Conservation (phyloP, 2,888 invertebrate genomes). For the Folsomia manolachei region DNA sequence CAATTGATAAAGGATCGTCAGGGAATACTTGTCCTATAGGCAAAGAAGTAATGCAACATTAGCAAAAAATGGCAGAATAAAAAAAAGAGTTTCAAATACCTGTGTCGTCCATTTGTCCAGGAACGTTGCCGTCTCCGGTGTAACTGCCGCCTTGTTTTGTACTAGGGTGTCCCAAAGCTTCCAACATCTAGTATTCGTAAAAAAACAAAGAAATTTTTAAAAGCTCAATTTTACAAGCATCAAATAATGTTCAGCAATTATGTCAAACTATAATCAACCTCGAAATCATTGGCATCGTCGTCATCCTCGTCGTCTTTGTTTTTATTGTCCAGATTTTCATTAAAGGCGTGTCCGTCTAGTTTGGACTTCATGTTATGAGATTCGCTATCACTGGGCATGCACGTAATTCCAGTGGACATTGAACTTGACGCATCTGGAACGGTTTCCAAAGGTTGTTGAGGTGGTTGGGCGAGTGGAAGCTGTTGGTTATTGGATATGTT, state of each 20-base stretch:
- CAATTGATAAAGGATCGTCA: conserved; percentile 32
- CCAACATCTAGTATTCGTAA: not conserved
- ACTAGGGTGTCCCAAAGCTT: not conserved
- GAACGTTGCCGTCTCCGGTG: conserved; percentile 30
- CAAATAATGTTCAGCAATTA: too few relatives aligned
- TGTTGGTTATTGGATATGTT: not conserved
- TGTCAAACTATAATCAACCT: conserved; percentile 39
- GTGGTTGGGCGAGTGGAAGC: not conserved
- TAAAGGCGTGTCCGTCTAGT: not conserved
- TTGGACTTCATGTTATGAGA: not conserved
- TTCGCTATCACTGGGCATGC: not conserved
- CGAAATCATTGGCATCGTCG: conserved; percentile 48
- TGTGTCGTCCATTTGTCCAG: conserved; percentile 43
- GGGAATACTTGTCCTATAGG: conserved; percentile 38
- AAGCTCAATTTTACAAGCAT: not conserved
- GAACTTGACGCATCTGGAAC: conserved; percentile 20
- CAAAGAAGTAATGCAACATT: conserved; percentile 6
- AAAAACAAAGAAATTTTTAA: not conserved
- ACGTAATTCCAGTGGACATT: not conserved
- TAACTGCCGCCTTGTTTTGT: conserved; percentile 26
- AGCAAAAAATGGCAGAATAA: not conserved
- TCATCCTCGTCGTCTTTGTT: conserved; percentile 37
- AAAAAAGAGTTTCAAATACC: not conserved
- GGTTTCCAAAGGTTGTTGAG: conserved; percentile 20
- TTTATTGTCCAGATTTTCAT: conserved; percentile 18